Conservation (phyloP, 2,113 vertebrate genomes). For the Nymphicus hollandicus region DNA sequence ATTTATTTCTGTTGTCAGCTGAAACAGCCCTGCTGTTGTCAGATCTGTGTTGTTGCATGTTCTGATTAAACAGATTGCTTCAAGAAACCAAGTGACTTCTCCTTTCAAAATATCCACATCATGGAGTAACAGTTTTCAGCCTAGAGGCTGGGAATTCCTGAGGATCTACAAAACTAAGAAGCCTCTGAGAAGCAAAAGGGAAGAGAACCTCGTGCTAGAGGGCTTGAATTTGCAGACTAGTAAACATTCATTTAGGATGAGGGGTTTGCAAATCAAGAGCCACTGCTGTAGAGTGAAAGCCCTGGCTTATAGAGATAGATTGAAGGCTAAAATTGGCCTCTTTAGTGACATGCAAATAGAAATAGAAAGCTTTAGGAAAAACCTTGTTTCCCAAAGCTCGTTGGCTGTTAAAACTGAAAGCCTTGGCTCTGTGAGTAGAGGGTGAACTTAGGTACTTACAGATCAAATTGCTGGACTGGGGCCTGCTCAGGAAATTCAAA, state of each 20-base stretch:
- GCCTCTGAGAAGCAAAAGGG: neutral
- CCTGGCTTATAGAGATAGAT: neutral
- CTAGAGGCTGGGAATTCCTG: neutral
- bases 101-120: neutral
- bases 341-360: neutral
- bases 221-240: neutral
- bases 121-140: neutral
- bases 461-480: neutral
- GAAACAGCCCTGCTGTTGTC: neutral
- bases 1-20: neutral
- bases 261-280: neutral
- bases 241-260: neutral
- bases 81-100: neutral
- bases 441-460: neutral
- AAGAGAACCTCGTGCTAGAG: neutral
- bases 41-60: neutral
- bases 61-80: neutral
- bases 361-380: neutral
- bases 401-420: neutral
- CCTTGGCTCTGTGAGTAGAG: neutral
- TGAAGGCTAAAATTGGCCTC: neutral
- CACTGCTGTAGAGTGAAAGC: rapidly evolving
- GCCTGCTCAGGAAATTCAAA: conserved; percentile 18
- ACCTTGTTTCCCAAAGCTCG: neutral
- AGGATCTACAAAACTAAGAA: neutral